Base-by-base conservation (phyloP, 1,140 invertebrate genomes). In the Paraescarpia echinospica region DNA sequence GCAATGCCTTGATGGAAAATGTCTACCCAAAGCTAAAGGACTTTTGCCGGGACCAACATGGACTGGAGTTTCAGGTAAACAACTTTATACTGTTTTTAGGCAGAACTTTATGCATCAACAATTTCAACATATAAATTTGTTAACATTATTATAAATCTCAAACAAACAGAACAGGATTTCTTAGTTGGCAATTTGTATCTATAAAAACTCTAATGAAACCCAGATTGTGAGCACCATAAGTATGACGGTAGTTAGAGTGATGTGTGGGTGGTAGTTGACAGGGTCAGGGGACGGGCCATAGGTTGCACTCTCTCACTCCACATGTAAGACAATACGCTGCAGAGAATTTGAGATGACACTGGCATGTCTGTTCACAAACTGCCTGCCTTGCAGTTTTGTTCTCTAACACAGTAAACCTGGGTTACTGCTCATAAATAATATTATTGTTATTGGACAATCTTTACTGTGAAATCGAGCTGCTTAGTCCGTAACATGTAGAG, bases 1-100 rank as follows among this genome's bases (percentile, higher is more conserved):
- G 99, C 94, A 99, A 99, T 96, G 99, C 98, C 0, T 95, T 99
- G 31, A 99, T 99, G 99, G 98, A 99, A 59, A 98, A 99, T 96
- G 99, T 99, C 93, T 99, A 99, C 96, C 99, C 99, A 0, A 98
- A 98, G 95, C 97, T 99, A 89, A 99, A 99, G 95, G 98, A 99
- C 95, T 99, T 99, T 96, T 99, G 99, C 95, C 96, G 99, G 93
- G 99, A 99, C 96, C 99, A 98, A 95, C 98, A 99, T 94, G 99
- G 99, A 0, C 96, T 99, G n/a, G 99, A 99, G 95, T 99, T 99
- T 97, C 99, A 99, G 97, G 98, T 99, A 91, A 33, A 27, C 34
- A 51, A 51, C n/a, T 41, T 6, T 6, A 12, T 41, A 41, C 4
- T 41, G 41, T 41, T 4, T 41, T 41, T 41, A 4, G 41, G 4